Base-by-base conservation (phyloP, 2,797 vertebrate species). In the Masticophis lateralis region DNA sequence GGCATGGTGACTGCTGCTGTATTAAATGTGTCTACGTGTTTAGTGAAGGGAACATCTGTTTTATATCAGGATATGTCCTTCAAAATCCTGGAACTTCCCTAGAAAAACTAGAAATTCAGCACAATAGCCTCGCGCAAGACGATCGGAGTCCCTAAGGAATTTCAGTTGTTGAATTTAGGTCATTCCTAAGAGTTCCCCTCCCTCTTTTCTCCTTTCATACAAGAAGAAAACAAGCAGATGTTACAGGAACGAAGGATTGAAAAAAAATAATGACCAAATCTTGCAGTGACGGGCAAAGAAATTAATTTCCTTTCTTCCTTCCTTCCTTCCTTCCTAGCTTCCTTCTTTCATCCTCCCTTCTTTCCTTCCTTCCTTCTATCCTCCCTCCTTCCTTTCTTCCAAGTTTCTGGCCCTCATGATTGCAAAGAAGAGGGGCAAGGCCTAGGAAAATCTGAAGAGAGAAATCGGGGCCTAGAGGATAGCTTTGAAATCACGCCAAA, bases 401-500 rank as follows among this genome's bases (percentile, higher is more conserved):
- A 87, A 20, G 10, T 13, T 88, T 43, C 61, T 47, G 8, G 22
- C 20, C 47, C 47, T 5, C 22, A 51, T 22, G 11, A 51, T 8
- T 25, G 10, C 18, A 0, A 8, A 25, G 2, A 4, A 9, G 22
- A 0, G 1, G 4, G 32, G 5, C 25, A 56, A 88, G 1, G 25
- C 25, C 5, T 1, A 9, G 51, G 5, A 5, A 56, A 18, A 87
- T 63, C 20, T 3, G 47, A 20, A 32, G 47, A 66, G 53, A 83
- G 25, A 51, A 56, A 27, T 10, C 1, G 22, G 60, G 7, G 61
- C 53, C 4, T 27, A 18, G 3, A 47, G 60, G 32, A 22, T 2
- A 43, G 32, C 60, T 43, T 74, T 22, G 16, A 60, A 43, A 47
- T 13, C 56, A n/a, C 7, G 10, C 37, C 51, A 53, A 51, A 8